phyloP scores from a whole-genome alignment of 1,140 invertebrate species.

The Amyelois transitella region DNA sequence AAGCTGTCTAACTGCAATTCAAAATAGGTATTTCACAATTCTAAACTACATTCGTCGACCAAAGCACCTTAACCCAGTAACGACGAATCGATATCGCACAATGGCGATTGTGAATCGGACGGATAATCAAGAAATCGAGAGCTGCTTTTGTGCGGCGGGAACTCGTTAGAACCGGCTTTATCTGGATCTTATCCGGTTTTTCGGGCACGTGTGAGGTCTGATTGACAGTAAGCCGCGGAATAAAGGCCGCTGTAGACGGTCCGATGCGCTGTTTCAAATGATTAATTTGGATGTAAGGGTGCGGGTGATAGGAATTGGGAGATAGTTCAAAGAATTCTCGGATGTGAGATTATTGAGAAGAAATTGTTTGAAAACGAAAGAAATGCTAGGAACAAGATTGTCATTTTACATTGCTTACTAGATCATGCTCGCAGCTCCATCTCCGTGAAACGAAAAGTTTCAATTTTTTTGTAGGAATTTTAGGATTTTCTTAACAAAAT shows the following conservation, averaged over 20 bases:
- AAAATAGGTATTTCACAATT: too few relatives aligned
- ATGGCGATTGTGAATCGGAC: slow-evolving; percentile 1
- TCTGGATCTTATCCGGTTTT: slow-evolving; percentile 3
- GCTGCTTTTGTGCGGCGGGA: slow-evolving; percentile 6
- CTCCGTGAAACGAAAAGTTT: too few relatives aligned
- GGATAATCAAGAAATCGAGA: slow-evolving; percentile 7
- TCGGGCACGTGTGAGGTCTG: slow-evolving; percentile 16
- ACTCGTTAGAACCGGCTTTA: slow-evolving; percentile 26
- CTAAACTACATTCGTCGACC: not conserved
- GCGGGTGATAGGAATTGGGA: not conserved
- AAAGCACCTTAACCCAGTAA: not conserved
- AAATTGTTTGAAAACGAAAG: too few relatives aligned
- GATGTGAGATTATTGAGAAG: too few relatives aligned
- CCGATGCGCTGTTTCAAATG: not conserved
- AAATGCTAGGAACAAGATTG: too few relatives aligned
- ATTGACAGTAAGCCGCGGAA: slow-evolving; percentile 20
- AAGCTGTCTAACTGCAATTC: too few relatives aligned
- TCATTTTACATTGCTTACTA: too few relatives aligned
- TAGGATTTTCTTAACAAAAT: too few relatives aligned
- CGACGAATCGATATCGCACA: not conserved
- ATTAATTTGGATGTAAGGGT: not conserved
- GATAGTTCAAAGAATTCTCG: too few relatives aligned
- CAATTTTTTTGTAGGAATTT: too few relatives aligned
- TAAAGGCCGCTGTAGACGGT: not conserved
- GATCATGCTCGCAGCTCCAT: too few relatives aligned